These are phyloP conservation scores for Intellagama lesueurii DNA, from an alignment of 2,797 vertebrate species.

Conservation along the genomic window DNA sequence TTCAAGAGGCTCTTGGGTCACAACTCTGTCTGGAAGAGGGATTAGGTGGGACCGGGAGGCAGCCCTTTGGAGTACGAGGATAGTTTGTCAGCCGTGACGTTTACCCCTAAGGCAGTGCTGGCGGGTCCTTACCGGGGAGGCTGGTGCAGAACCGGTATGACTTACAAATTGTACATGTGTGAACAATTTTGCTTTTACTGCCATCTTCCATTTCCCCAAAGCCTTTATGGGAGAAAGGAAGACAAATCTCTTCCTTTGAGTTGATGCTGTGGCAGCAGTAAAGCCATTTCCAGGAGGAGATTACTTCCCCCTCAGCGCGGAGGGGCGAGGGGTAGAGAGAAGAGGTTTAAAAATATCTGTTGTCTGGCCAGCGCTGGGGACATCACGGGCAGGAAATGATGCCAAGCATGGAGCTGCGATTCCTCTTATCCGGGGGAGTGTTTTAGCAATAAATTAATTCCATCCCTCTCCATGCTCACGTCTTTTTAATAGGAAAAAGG, in stretches of 20 bases:
- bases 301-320: constrained; percentile 36
- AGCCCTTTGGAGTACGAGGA: no score
- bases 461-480: constrained; percentile 69
- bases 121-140: no score
- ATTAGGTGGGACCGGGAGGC: no score
- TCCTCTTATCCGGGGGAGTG: constrained; percentile 75
- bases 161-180: constrained; percentile 46
- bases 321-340: constrained; percentile 15
- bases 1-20: no score
- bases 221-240: constrained; percentile 41
- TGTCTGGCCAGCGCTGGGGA: constrained; percentile 73
- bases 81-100: background rate
- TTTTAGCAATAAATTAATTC: constrained; percentile 81
- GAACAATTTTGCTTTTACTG: constrained; percentile 24
- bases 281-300: constrained; percentile 67
- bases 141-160: background rate
- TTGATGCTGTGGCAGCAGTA: constrained; percentile 54
- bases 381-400: constrained; percentile 76
- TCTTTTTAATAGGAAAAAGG: constrained; percentile 77
- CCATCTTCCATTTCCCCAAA: constrained; percentile 47
- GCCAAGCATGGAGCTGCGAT: constrained; percentile 70
- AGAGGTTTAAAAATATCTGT: constrained; percentile 74
- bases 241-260: constrained; percentile 63
- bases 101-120: background rate
- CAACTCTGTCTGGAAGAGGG: background rate